Conservation (phyloP, 2,888 invertebrate species). For the Eudasyphora cyanicolor region DNA sequence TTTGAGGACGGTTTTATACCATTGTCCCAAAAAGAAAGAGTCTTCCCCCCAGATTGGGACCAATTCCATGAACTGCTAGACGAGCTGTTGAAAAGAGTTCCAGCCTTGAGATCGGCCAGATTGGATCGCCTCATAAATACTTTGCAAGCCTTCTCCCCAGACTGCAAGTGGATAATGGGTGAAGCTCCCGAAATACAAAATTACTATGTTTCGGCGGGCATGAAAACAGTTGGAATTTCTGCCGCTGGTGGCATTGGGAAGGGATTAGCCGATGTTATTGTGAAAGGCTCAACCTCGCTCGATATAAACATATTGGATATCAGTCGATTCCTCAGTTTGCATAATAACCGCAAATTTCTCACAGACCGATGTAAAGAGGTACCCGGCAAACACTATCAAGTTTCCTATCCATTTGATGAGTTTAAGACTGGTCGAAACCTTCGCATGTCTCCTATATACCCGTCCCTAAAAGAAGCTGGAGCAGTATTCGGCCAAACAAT, state of each 20-base stretch:
- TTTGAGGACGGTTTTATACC: slow-evolving; percentile 89
- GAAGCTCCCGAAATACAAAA: slow-evolving; percentile 95
- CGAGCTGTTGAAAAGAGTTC: slow-evolving; percentile 91
- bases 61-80: slow-evolving; percentile 95
- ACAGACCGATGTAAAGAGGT: slow-evolving; percentile 95
- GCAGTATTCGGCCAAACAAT: slow-evolving; percentile 98
- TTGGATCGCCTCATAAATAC: slow-evolving; percentile 92
- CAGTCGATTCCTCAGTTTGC: slow-evolving; percentile 93
- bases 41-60: slow-evolving; percentile 95
- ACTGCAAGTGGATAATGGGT: slow-evolving; percentile 97
- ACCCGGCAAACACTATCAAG: slow-evolving; percentile 90
- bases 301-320: slow-evolving; percentile 95
- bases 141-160: slow-evolving; percentile 97
- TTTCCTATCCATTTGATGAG: slow-evolving; percentile 92
- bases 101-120: slow-evolving; percentile 86
- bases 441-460: slow-evolving; percentile 96
- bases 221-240: slow-evolving; percentile 97
- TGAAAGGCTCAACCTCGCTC: slow-evolving; percentile 88
- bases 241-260: slow-evolving; percentile 97
- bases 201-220: slow-evolving; percentile 96
- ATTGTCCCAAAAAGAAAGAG: slow-evolving; percentile 83
- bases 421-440: slow-evolving; percentile 92
- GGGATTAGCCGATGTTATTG: slow-evolving; percentile 92
- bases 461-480: slow-evolving; percentile 92
- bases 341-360: slow-evolving; percentile 96